Conservation (phyloP, 2,888 invertebrate genomes). For the Metallyticus violacea region DNA sequence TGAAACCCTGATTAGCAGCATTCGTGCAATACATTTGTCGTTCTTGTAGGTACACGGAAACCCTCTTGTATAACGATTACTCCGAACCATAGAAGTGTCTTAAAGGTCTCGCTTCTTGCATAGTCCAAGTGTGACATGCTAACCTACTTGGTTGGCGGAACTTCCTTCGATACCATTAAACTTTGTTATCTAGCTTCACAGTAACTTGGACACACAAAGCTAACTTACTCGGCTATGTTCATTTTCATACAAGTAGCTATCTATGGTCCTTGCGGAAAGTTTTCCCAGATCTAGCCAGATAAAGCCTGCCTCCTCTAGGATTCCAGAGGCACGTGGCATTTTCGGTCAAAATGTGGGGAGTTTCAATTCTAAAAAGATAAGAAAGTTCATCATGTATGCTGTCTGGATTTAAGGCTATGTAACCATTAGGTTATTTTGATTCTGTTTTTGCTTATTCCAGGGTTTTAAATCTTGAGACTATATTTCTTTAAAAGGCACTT, state of each 20-base stretch:
- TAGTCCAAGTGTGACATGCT: not conserved
- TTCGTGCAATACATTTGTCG: not conserved
- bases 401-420: too few relatives aligned
- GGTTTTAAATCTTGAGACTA: too few relatives aligned
- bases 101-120: not conserved
- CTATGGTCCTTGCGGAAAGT: not conserved
- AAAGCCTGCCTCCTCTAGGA: not conserved
- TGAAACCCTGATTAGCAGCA: too few relatives aligned
- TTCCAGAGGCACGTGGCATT: not conserved
- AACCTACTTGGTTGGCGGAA: not conserved
- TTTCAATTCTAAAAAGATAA: too few relatives aligned
- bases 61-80: not conserved
- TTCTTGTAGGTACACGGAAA: not conserved
- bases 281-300: not conserved
- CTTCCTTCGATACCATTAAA: not conserved
- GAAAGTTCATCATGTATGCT: too few relatives aligned
- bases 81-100: not conserved
- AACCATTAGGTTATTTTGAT: too few relatives aligned
- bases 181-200: not conserved
- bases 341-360: not conserved
- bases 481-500: too few relatives aligned
- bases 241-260: too few relatives aligned
- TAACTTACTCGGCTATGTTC: not conserved
- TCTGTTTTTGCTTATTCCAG: too few relatives aligned
- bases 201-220: not conserved